Conservation (phyloP, 53 echinoderm and acorn worm genomes). For the Temnopleurus reevesii region DNA sequence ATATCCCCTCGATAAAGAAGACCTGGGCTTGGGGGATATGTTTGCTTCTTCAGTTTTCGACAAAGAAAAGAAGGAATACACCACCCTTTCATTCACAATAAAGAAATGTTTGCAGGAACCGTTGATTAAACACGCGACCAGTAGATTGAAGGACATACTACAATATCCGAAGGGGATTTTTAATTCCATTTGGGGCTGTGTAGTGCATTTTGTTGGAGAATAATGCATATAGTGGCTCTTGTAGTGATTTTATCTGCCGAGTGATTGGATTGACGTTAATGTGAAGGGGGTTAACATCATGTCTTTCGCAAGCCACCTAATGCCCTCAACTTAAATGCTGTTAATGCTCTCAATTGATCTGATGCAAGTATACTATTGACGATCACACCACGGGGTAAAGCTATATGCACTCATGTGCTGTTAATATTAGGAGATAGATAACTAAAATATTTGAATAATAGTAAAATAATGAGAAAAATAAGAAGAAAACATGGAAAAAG, state of each 20-base stretch:
- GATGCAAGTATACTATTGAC: no score
- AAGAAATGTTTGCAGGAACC: slow-evolving; percentile 2
- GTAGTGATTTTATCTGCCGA: neutral
- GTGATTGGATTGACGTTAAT: neutral
- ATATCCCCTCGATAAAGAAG: neutral
- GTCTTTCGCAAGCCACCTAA: neutral
- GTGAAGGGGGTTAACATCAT: neutral
- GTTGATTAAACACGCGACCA: slow-evolving; percentile 28
- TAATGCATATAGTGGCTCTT: neutral
- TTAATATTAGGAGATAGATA: no score
- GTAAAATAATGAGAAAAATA: no score
- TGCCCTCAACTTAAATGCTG: neutral
- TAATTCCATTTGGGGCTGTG: neutral
- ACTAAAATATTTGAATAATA: no score
- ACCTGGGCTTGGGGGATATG: neutral
- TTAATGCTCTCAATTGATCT: neutral
- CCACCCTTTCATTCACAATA: neutral
- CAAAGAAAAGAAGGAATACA: neutral
- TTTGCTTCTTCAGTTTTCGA: slow-evolving; percentile 7
- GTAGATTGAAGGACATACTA: slow-evolving; percentile 2
- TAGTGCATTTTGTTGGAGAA: neutral
- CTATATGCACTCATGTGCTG: no score
- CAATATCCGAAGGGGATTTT: neutral
- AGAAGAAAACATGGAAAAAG: no score
- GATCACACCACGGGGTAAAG: no score